Evolutionary conservation across 2,113 vertebrate species (phyloP).

Genomic region (Entomyzon cyanotis): DNA sequence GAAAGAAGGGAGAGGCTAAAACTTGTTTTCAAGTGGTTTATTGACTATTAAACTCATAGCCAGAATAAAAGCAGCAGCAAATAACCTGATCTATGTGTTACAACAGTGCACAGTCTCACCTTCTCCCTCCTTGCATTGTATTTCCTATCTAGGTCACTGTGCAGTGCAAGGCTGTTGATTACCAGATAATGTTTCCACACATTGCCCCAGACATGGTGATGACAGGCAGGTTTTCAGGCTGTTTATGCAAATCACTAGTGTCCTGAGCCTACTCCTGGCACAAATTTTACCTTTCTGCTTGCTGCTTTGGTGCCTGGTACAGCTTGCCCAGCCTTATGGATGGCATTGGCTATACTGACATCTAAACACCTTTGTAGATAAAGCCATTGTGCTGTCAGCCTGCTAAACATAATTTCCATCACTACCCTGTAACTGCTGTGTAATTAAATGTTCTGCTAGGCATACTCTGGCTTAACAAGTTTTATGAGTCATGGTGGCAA

Average conservation of each 20-base stretch:
- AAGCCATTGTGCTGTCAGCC: constrained; percentile 7
- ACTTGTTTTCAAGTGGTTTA: constrained; percentile 23
- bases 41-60: background rate
- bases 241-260: background rate
- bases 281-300: background rate
- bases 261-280: background rate
- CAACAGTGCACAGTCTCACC: background rate
- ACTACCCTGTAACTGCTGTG: background rate
- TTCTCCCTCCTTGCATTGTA: background rate
- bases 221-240: background rate
- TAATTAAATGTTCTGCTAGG: constrained; percentile 53
- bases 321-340: background rate
- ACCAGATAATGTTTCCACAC: constrained; percentile 28
- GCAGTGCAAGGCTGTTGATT: background rate
- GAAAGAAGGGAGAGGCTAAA: constrained; percentile 4
- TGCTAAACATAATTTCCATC: constrained; percentile 28
- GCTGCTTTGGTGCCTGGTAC: background rate
- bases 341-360: background rate
- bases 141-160: constrained; percentile 57
- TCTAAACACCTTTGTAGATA: constrained; percentile 20
- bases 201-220: background rate
- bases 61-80: constrained; percentile 22
- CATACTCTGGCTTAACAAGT: constrained; percentile 30
- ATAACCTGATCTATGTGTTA: constrained; percentile 1
- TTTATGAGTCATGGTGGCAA: constrained; percentile 45